Evolutionary conservation across 2,888 invertebrate genomes (phyloP).

Genomic region (Nymphalis polychloros): DNA sequence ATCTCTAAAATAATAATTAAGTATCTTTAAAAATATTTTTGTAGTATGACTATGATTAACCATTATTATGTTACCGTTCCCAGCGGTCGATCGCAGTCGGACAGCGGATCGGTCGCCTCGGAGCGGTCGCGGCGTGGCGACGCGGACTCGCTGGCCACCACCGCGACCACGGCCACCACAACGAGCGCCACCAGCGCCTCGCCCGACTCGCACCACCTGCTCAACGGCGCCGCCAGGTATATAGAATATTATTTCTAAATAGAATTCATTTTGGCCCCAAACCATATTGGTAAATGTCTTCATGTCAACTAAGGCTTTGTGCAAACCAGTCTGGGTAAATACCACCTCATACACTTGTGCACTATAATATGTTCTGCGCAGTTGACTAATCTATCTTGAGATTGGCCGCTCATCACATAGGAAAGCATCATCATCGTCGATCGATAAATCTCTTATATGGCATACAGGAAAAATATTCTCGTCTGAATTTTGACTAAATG

Average conservation of each 20-base stretch:
- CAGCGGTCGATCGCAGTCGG: conserved; percentile 84
- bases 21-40: too few species aligned
- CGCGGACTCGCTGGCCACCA: conserved; percentile 91
- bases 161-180: conserved; percentile 86
- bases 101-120: conserved; percentile 87
- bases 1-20: too few species aligned
- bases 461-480: too few species aligned
- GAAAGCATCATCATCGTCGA: too few species aligned
- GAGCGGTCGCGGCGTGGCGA: conserved; percentile 82
- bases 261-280: too few species aligned
- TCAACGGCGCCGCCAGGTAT: conserved; percentile 62
- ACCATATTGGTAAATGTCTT: too few species aligned
- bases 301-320: too few species aligned
- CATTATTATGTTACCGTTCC: background rate
- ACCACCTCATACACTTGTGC: background rate
- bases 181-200: conserved; percentile 90
- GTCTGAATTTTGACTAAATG: background rate
- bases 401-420: too few species aligned
- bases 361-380: background rate
- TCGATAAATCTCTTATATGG: too few species aligned
- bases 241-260: too few species aligned
- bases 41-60: too few species aligned
- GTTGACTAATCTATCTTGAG: too few species aligned
- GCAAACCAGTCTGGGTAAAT: background rate
- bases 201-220: conserved; percentile 83